These are phyloP conservation scores for Trissolcus basalis DNA, from an alignment of 1,140 invertebrate genomes.

Conservation along the genomic window DNA sequence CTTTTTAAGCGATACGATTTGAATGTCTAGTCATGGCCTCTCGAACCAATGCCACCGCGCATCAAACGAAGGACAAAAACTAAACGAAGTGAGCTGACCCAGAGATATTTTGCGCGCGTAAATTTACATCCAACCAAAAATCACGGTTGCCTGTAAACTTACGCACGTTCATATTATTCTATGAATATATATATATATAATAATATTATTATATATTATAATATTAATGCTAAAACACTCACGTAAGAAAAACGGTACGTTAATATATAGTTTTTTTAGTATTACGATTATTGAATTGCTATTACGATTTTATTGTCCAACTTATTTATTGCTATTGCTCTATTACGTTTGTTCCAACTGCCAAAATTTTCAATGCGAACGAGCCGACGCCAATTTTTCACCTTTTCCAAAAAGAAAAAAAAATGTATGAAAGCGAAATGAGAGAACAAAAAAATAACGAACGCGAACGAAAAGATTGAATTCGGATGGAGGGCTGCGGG, in stretches of 20 bases:
- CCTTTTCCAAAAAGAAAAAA: conserved; percentile 15
- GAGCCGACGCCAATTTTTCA: conserved; percentile 18
- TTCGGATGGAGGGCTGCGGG: not conserved
- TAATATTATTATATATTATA: conserved; percentile 15
- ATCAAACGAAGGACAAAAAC: conserved; percentile 59
- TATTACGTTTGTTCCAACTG: conserved; percentile 50
- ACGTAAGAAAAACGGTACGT: conserved; percentile 27
- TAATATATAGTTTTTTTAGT: conserved; percentile 38
- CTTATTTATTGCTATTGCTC: conserved; percentile 39
- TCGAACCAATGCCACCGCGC: conserved; percentile 68
- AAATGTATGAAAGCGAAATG: not conserved
- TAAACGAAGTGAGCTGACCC: conserved; percentile 30
- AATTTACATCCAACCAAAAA: conserved; percentile 37
- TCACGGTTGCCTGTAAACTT: not conserved
- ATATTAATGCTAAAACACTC: conserved; percentile 8
- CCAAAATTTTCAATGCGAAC: conserved; percentile 47
- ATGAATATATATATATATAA: conserved; percentile 16
- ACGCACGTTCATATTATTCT: conserved; percentile 6
- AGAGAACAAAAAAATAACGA: not conserved
- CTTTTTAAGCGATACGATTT: conserved; percentile 67
- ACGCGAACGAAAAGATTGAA: not conserved
- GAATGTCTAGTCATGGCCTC: conserved; percentile 77
- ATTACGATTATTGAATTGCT: conserved; percentile 44
- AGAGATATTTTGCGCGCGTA: conserved; percentile 28
- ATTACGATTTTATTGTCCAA: conserved; percentile 50